Evolutionary conservation across 2,113 vertebrate species (phyloP).

Genomic region (Solenodon paradoxus): DNA sequence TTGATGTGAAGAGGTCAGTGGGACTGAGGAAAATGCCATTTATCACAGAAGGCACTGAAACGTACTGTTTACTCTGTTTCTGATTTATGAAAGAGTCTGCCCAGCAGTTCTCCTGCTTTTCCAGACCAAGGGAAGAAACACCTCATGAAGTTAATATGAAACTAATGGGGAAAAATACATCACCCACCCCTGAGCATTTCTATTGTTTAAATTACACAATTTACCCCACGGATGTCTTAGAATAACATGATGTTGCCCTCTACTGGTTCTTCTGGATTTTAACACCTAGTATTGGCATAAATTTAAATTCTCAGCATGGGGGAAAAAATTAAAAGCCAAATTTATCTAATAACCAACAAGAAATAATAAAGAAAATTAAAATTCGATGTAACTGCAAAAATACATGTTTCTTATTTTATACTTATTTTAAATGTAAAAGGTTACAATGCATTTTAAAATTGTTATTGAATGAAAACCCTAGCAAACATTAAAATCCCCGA

Average conservation of each 20-base stretch:
- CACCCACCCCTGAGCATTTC: conserved; percentile 28
- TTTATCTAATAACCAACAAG: not conserved
- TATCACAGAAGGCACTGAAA: not conserved
- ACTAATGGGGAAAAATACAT: conserved; percentile 27
- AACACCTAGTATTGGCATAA: conserved; percentile 2
- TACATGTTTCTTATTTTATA: not conserved
- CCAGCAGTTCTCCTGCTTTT: not conserved
- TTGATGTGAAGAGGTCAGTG: conserved; percentile 54
- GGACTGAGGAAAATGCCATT: not conserved
- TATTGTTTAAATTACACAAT: conserved; percentile 60
- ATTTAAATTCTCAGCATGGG: not conserved
- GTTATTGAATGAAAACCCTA: not conserved
- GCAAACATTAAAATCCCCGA: not conserved
- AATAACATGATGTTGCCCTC: conserved; percentile 77
- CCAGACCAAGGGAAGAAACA: not conserved
- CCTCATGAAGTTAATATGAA: conserved; percentile 37
- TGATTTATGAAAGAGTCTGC: not conserved
- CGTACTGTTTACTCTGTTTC: not conserved
- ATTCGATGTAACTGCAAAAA: too few relatives aligned
- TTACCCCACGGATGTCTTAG: not conserved
- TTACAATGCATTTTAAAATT: not conserved
- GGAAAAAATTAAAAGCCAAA: not conserved
- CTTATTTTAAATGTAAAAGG: not conserved
- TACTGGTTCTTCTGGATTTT: conserved; percentile 61
- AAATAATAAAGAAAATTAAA: not conserved